Evolutionary conservation across 2,113 vertebrate species (phyloP).

Genomic region (Pseudopodoces humilis): DNA sequence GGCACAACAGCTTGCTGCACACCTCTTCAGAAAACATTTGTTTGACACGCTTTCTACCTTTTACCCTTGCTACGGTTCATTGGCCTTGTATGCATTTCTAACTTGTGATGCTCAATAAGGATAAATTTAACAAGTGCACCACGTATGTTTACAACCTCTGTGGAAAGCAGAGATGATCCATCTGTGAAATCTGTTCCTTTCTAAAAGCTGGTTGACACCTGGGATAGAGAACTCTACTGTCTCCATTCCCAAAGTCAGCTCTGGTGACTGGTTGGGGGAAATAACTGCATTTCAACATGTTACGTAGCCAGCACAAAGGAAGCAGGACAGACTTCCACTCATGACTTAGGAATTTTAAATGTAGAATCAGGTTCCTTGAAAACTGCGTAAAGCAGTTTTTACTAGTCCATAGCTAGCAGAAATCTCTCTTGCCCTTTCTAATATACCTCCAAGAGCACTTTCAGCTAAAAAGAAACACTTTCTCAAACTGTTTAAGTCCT

Average conservation of each 20-base stretch:
- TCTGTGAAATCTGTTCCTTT: neutral
- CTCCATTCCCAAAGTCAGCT: neutral
- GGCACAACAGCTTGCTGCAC: neutral
- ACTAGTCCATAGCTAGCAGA: neutral
- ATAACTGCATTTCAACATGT: neutral
- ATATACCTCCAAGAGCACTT: neutral
- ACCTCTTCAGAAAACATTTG: neutral
- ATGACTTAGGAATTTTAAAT: neutral
- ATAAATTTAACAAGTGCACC: neutral
- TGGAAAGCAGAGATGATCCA: neutral
- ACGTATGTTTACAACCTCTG: neutral
- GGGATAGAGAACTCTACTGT: neutral
- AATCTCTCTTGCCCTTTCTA: neutral
- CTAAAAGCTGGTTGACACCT: neutral
- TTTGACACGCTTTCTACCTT: neutral
- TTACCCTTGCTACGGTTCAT: neutral
- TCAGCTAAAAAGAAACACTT: neutral
- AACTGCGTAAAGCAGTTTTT: neutral
- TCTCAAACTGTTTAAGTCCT: neutral
- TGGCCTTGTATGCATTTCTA: neutral
- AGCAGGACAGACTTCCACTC: neutral
- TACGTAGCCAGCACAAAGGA: neutral
- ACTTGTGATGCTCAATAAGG: neutral
- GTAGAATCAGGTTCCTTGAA: neutral
- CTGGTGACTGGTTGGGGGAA: neutral